A percentile compares a stretch with the other conserved stretches of the same genome.
phyloP scores from a whole-genome alignment of 2,113 vertebrate species.

The Hassar affinis region DNA sequence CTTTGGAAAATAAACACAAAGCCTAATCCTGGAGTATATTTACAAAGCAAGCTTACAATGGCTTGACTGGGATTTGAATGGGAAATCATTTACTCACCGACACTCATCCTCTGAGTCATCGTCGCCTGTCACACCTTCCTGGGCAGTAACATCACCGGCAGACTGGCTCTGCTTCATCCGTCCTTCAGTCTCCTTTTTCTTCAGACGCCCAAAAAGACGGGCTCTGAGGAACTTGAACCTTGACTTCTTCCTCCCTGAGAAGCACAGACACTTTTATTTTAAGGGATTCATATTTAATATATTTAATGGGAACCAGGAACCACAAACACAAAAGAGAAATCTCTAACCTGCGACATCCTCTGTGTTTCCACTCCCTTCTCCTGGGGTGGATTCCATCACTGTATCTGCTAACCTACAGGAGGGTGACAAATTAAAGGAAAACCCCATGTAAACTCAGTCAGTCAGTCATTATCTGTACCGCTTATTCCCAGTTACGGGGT shows the following conservation, averaged over 20 bases:
- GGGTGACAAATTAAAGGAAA: no score
- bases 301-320: background rate
- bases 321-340: no score
- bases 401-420: background rate
- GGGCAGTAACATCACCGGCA: slow-evolving; percentile 68
- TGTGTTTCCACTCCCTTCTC: slow-evolving; percentile 71
- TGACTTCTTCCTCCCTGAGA: slow-evolving; percentile 82
- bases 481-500: no score
- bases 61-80: background rate
- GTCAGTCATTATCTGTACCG: no score
- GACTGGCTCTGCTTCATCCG: slow-evolving; percentile 76
- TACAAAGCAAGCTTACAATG: background rate
- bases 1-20: background rate
- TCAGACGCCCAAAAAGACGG: slow-evolving; percentile 83
- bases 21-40: background rate
- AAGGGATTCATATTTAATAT: background rate
- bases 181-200: slow-evolving; percentile 74
- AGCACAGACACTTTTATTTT: background rate
- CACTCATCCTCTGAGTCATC: slow-evolving; percentile 79
- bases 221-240: slow-evolving; percentile 81
- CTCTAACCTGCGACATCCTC: slow-evolving; percentile 79
- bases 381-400: slow-evolving; percentile 71
- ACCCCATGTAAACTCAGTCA: no score
- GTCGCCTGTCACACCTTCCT: slow-evolving; percentile 32
- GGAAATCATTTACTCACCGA: slow-evolving; percentile 65